Conservation (phyloP, 2,113 vertebrate genomes). For the Dendropsophus ebraccatus region DNA sequence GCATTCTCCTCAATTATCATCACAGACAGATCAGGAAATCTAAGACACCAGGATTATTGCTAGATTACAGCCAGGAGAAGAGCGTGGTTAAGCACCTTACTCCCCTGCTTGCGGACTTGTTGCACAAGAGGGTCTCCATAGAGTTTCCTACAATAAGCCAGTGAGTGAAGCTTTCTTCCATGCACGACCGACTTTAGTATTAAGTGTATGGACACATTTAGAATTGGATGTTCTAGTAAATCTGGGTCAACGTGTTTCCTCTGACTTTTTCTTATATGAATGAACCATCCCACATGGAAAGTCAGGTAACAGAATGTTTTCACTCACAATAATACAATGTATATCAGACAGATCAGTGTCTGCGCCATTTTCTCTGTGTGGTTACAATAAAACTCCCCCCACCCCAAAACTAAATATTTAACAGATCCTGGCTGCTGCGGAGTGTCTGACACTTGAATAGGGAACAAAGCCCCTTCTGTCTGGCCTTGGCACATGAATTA, state of each 20-base stretch:
- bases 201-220: too few relatives aligned
- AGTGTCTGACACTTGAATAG: conserved; percentile 47
- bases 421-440: conserved; percentile 32
- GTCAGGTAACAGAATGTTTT: conserved; percentile 4
- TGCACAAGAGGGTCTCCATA: too few relatives aligned
- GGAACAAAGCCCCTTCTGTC: conserved; percentile 48
- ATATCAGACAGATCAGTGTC: not conserved
- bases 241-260: not conserved
- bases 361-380: not conserved
- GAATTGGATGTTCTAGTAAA: too few relatives aligned
- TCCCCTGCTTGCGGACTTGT: too few relatives aligned
- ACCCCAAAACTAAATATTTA: conserved; percentile 38
- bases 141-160: too few relatives aligned
- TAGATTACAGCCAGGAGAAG: too few relatives aligned
- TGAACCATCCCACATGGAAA: not conserved
- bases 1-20: too few relatives aligned
- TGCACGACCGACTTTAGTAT: too few relatives aligned
- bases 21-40: too few relatives aligned
- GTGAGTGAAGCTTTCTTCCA: too few relatives aligned
- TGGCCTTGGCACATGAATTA: conserved; percentile 31
- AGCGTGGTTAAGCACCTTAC: too few relatives aligned
- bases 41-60: too few relatives aligned
- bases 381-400: conserved; percentile 15
- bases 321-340: not conserved
- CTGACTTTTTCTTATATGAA: not conserved